These are phyloP conservation scores for Tinamus guttatus DNA, from an alignment of 2,113 vertebrate species.

Conservation along the genomic window DNA sequence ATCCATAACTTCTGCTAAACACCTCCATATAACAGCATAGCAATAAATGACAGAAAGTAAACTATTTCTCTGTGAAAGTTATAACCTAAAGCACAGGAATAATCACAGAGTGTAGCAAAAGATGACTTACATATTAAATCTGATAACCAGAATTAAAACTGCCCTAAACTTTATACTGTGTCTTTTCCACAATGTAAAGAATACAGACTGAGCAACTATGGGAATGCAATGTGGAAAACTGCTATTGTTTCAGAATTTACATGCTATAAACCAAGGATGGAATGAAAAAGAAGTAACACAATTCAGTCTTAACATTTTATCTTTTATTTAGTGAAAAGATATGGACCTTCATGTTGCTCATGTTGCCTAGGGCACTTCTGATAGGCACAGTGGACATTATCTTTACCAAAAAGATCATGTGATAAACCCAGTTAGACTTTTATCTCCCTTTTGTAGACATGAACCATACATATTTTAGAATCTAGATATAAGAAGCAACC, in stretches of 20 bases:
- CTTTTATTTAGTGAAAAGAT: neutral
- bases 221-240: neutral
- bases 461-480: neutral
- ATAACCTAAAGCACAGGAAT: neutral
- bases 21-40: neutral
- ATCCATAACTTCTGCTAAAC: neutral
- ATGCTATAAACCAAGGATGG: neutral
- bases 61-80: neutral
- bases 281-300: neutral
- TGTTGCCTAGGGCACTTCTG: neutral
- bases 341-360: neutral
- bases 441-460: neutral
- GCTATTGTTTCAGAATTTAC: neutral
- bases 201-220: neutral
- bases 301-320: neutral
- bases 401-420: neutral
- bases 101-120: neutral
- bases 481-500: neutral
- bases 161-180: neutral
- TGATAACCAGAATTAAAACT: neutral
- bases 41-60: neutral
- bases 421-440: neutral
- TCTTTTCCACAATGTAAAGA: neutral
- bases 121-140: neutral
- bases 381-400: neutral